A percentile compares a stretch with the other conserved stretches of the same genome.
These are phyloP conservation scores for Thymelicus acteon DNA, from an alignment of 2,888 invertebrate genomes.

Conservation along the genomic window DNA sequence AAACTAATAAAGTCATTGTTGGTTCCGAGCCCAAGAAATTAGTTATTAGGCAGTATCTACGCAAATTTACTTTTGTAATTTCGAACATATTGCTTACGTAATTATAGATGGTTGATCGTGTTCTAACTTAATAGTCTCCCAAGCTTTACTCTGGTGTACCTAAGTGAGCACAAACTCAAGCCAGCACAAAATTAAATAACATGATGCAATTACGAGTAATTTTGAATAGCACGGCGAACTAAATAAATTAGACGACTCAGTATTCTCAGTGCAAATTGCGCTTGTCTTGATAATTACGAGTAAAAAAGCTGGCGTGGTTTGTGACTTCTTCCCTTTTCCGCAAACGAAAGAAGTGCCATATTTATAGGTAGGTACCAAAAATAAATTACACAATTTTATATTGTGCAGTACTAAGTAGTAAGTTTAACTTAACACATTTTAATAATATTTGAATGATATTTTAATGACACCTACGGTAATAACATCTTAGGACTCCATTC, in stretches of 20 bases:
- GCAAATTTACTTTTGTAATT: too few species aligned
- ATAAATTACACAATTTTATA: not conserved
- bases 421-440: too few species aligned
- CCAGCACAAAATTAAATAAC: conserved; percentile 31
- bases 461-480: too few species aligned
- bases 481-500: too few species aligned
- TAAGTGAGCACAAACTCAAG: conserved; percentile 13
- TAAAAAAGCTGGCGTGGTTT: conserved; percentile 23
- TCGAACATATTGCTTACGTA: too few species aligned
- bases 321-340: conserved; percentile 11
- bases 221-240: conserved; percentile 34
- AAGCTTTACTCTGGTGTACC: not conserved
- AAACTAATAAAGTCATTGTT: too few species aligned
- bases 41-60: too few species aligned
- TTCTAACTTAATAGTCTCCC: conserved; percentile 2
- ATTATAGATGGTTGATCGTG: conserved; percentile 6
- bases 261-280: conserved; percentile 33
- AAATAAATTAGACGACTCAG: conserved; percentile 37
- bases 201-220: conserved; percentile 35
- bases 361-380: not conserved
- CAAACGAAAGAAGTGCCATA: conserved; percentile 1
- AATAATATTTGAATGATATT: too few species aligned
- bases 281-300: conserved; percentile 35
- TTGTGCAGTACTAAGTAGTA: too few species aligned
- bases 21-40: too few species aligned